These are phyloP conservation scores for Phocides pigmalion DNA, from an alignment of 1,140 invertebrate genomes.

Conservation along the genomic window DNA sequence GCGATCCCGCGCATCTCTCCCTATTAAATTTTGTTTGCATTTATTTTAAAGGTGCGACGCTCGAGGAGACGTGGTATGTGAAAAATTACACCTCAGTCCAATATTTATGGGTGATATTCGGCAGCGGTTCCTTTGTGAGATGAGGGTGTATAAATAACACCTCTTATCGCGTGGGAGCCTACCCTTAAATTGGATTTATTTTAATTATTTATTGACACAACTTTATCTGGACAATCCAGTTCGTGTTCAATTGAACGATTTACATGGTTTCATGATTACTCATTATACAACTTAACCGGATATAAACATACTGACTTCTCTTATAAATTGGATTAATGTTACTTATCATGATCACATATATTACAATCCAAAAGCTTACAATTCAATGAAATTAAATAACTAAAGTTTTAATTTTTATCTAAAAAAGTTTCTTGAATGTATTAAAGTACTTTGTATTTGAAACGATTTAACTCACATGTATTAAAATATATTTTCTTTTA, in stretches of 20 bases:
- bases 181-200: constrained; percentile 82
- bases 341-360: constrained; percentile 4
- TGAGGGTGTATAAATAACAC: constrained; percentile 83
- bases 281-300: constrained; percentile 1
- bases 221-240: constrained; percentile 39
- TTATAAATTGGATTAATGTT: constrained; percentile 8
- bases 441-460: too few species aligned
- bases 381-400: too few species aligned
- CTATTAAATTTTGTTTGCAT: constrained; percentile 84
- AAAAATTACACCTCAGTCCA: constrained; percentile 83
- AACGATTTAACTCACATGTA: too few species aligned
- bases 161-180: constrained; percentile 82
- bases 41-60: constrained; percentile 83
- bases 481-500: too few species aligned
- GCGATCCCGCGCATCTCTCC: constrained; percentile 82
- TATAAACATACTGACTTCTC: constrained; percentile 2
- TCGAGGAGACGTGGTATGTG: constrained; percentile 80
- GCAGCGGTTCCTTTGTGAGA: constrained; percentile 81
- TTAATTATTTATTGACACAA: constrained; percentile 79
- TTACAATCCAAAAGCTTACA: too few species aligned
- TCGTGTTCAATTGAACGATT: constrained; percentile 31
- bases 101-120: constrained; percentile 84
- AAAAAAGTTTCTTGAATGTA: too few species aligned
- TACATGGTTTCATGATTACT: constrained; percentile 24
- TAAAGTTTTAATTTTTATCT: too few species aligned